Evolutionary conservation across 2,888 invertebrate species (phyloP), one percentile per base, ranked within the genome.

Genomic region (Ditula angustiorana): DNA sequence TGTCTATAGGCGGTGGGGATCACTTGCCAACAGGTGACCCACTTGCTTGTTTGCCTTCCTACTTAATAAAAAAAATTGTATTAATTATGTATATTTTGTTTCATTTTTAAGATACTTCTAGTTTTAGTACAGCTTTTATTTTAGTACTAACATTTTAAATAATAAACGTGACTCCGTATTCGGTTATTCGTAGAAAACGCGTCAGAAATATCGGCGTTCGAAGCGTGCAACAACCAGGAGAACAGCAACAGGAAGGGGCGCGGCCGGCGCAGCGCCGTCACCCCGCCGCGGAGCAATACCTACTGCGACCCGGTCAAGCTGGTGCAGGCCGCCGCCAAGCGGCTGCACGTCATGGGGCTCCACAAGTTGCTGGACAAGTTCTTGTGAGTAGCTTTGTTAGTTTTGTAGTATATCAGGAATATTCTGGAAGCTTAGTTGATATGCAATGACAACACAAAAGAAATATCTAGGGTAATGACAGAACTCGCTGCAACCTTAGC

Each of bases 281-380:
- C 83, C 0, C 79, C 81, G 2, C 77, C 81, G 26, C 75, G 63
- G 52, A 16, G 13, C 33, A 80, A 81, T 56, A 1, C 72, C n/a
- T 82, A 86, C 75, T 89, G 87, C 68, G 94, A 94, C 80, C 94
- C 95, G 1, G 86, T 95, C 46, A 86, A 94, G 71, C 78, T 94
- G 67, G 87, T 95, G 67, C 94, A 94, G 69, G 94, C 94, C 33
- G 78, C 93, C 0, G 94, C 95, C 0, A 94, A 94, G 74, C 80
- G 92, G 55, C 86, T 94, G 55, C 93, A 93, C 41, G 89, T 95
- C 37, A 83, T 83, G 75, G 72, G 85, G 0, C 78, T 95, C 28
- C 93, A 93, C 67, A 93, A 93, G 67, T 79, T 92, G 47, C 83
- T 95, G 0, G 93, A 93, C 47, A 92, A 93, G 70, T 91, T 85